These are phyloP conservation scores for Listronotus oregonensis DNA, from an alignment of 1,140 invertebrate species.

Conservation along the genomic window DNA sequence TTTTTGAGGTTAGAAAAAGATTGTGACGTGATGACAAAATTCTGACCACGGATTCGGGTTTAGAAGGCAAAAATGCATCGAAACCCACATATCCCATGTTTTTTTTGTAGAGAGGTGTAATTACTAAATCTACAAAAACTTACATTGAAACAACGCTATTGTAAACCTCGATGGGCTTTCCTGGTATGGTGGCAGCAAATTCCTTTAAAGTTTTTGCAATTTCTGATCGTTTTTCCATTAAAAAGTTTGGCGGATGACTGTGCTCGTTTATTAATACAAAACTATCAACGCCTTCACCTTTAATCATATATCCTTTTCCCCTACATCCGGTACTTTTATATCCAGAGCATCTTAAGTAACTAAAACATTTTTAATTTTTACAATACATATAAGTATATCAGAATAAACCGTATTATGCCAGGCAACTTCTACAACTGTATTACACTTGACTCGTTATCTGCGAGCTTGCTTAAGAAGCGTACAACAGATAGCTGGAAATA, in stretches of 20 bases:
- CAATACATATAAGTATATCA: neutral
- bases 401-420: too few relatives aligned
- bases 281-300: slow-evolving; percentile 21
- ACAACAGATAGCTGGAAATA: too few relatives aligned
- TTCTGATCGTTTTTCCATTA: slow-evolving; percentile 35
- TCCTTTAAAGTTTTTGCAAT: slow-evolving; percentile 36
- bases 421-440: too few relatives aligned
- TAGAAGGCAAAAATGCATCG: too few relatives aligned
- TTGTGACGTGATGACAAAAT: too few relatives aligned
- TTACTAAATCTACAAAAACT: slow-evolving; percentile 12
- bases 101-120: too few relatives aligned
- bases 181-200: slow-evolving; percentile 36
- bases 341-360: slow-evolving; percentile 33
- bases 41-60: too few relatives aligned
- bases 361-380: slow-evolving; percentile 16
- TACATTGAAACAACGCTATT: slow-evolving; percentile 41
- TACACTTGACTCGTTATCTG: too few relatives aligned
- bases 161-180: slow-evolving; percentile 35
- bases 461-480: too few relatives aligned
- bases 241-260: slow-evolving; percentile 35
- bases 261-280: slow-evolving; percentile 29
- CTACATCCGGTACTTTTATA: slow-evolving; percentile 25
- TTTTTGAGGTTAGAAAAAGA: too few relatives aligned
- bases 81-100: too few relatives aligned
- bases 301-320: slow-evolving; percentile 31